These are phyloP conservation scores for Antedon mediterranea DNA, from an alignment of 53 echinoderm and acorn worm species.

Conservation along the genomic window DNA sequence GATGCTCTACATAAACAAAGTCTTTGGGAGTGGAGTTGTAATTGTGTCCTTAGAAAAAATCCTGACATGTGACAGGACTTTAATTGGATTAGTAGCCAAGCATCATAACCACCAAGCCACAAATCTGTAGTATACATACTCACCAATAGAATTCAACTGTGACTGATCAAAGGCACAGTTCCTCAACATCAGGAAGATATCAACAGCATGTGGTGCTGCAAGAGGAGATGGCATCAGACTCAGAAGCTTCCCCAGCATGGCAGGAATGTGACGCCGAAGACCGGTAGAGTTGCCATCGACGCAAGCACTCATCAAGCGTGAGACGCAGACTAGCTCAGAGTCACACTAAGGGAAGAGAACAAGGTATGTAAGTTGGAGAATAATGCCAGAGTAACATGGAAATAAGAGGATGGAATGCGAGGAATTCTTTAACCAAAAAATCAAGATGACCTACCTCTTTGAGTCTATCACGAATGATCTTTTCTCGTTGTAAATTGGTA, in stretches of 20 bases:
- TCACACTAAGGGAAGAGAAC: conserved; percentile 21
- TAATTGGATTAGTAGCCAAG: too few species aligned
- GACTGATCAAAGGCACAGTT: conserved; percentile 46
- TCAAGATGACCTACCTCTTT: conserved; percentile 26
- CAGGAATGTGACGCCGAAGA: conserved; percentile 37
- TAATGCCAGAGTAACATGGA: not conserved
- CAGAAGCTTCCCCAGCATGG: conserved; percentile 43
- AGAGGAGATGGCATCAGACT: conserved; percentile 56
- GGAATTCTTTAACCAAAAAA: not conserved
- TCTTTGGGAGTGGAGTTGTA: too few species aligned
- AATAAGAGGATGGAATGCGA: not conserved
- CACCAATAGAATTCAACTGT: conserved; percentile 38
- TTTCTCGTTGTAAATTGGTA: conserved; percentile 63
- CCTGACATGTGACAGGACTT: too few species aligned
- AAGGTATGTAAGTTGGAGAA: not conserved
- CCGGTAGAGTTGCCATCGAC: conserved; percentile 37
- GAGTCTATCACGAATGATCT: conserved; percentile 43
- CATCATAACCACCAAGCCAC: too few species aligned
- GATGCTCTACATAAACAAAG: too few species aligned
- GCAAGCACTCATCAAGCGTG: conserved; percentile 38
- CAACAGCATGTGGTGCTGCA: conserved; percentile 30
- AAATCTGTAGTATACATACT: too few species aligned
- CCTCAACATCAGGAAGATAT: conserved; percentile 28
- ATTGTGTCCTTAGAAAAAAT: too few species aligned
- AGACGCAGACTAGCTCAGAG: conserved; percentile 21